phyloP scores from a whole-genome alignment of 2,113 vertebrate species.

The Embiotoca jacksoni region DNA sequence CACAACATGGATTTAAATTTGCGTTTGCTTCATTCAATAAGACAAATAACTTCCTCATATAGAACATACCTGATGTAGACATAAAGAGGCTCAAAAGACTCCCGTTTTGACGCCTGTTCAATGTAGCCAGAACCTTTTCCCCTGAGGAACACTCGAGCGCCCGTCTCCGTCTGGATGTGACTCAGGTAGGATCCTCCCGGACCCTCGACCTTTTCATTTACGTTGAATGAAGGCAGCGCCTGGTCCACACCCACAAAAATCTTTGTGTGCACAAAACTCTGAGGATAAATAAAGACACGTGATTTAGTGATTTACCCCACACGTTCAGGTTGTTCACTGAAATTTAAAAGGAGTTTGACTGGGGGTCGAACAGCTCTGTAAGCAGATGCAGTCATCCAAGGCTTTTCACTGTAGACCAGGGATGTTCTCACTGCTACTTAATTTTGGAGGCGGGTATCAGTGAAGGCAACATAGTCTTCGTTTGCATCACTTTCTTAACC shows the following conservation, averaged over 20 bases:
- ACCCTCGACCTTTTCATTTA: slow-evolving; percentile 97
- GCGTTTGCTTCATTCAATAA: not conserved
- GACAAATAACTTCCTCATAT: not conserved
- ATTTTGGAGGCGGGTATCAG: slow-evolving; percentile 85
- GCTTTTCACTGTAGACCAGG: slow-evolving; percentile 48
- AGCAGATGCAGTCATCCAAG: slow-evolving; percentile 79
- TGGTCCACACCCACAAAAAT: slow-evolving; percentile 98
- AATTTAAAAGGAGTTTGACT: not conserved
- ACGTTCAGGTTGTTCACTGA: not conserved
- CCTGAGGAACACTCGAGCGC: slow-evolving; percentile 95
- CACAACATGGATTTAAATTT: not conserved
- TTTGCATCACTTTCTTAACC: slow-evolving; percentile 82
- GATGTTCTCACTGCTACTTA: slow-evolving; percentile 81
- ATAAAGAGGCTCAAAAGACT: slow-evolving; percentile 98
- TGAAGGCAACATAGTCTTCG: slow-evolving; percentile 77
- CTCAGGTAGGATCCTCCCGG: slow-evolving; percentile 93
- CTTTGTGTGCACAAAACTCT: slow-evolving; percentile 99
- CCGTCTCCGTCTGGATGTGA: slow-evolving; percentile 96
- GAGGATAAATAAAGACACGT: slow-evolving; percentile 44
- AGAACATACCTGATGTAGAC: slow-evolving; percentile 94
- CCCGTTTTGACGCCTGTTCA: slow-evolving; percentile 94
- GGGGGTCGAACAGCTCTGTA: slow-evolving; percentile 55
- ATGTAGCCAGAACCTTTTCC: slow-evolving; percentile 97
- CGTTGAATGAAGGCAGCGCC: slow-evolving; percentile 88
- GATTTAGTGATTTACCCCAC: not conserved